These are phyloP conservation scores for Phanerotoma sp. DNA, from an alignment of 2,888 invertebrate species.

Conservation along the genomic window DNA sequence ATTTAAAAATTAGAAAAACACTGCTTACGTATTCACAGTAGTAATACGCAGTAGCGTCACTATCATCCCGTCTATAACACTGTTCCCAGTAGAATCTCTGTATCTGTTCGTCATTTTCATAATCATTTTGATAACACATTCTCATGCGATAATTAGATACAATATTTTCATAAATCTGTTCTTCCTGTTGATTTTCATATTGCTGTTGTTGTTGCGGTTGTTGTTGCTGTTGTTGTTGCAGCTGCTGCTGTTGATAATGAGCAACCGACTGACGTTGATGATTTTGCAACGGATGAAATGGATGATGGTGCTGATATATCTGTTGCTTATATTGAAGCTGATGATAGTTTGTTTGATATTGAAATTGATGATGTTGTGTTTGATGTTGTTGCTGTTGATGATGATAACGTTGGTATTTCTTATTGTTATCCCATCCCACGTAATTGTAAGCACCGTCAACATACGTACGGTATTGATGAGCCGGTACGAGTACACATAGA, in stretches of 20 bases:
- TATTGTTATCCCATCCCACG: constrained; percentile 35
- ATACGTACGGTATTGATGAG: constrained; percentile 55
- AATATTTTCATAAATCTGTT: constrained; percentile 55
- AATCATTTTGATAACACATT: constrained; percentile 56
- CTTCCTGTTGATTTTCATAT: constrained; percentile 39
- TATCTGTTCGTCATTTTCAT: constrained; percentile 56
- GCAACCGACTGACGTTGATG: constrained; percentile 35
- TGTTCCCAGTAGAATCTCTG: constrained; percentile 57
- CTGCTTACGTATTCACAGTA: constrained; percentile 56
- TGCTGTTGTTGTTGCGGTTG: constrained; percentile 26
- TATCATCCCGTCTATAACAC: constrained; percentile 53
- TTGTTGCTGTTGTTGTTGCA: too few relatives aligned
- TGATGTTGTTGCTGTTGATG: constrained; percentile 32
- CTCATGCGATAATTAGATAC: constrained; percentile 55
- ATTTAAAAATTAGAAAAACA: constrained; percentile 2
- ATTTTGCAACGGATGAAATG: constrained; percentile 27
- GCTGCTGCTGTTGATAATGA: constrained; percentile 19
- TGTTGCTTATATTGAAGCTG: constrained; percentile 25
- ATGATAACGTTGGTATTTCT: constrained; percentile 39
- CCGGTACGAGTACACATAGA: constrained; percentile 56
- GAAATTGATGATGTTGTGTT: constrained; percentile 16
- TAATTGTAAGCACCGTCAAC: constrained; percentile 45
- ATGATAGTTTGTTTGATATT: constrained; percentile 19
- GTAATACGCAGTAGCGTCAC: constrained; percentile 55
- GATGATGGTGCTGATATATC: constrained; percentile 4